phyloP scores from a whole-genome alignment of 2,797 vertebrate genomes.

The Falco concolor region DNA sequence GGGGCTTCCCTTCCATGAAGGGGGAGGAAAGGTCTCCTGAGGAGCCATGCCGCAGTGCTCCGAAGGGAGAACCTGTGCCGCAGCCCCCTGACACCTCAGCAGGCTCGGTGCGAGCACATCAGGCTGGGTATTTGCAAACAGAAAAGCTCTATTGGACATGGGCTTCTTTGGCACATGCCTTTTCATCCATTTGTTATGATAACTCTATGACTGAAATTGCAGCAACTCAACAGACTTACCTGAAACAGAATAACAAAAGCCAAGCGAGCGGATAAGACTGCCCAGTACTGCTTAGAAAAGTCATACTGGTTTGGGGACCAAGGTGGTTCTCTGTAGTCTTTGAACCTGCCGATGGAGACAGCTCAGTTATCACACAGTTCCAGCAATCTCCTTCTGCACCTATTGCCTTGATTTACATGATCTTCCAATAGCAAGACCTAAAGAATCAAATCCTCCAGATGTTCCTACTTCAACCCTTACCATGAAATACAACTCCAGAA shows the following conservation, averaged over 20 bases:
- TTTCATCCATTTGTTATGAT: background rate
- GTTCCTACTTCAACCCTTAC: background rate
- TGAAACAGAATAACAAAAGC: conserved; percentile 97
- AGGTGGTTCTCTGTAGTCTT: conserved; percentile 95
- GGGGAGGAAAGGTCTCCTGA: background rate
- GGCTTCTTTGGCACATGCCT: background rate
- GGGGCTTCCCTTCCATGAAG: background rate
- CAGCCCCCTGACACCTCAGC: background rate
- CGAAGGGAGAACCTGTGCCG: background rate
- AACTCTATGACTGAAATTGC: background rate
- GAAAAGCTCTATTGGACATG: background rate
- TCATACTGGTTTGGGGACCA: conserved; percentile 88
- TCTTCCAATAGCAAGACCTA: background rate
- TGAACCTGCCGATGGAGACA: conserved; percentile 81
- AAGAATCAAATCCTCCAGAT: background rate
- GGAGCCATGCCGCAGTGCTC: background rate
- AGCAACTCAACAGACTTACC: conserved; percentile 73
- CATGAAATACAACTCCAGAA: conserved; percentile 6
- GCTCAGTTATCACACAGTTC: background rate
- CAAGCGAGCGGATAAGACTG: conserved; percentile 88
- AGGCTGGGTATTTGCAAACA: background rate
- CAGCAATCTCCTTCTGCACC: background rate
- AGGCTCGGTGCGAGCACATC: background rate
- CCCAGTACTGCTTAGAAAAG: conserved; percentile 97
- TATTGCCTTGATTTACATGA: background rate